Conservation (phyloP, 2,888 invertebrate genomes). For the Apocheima hispidaria region DNA sequence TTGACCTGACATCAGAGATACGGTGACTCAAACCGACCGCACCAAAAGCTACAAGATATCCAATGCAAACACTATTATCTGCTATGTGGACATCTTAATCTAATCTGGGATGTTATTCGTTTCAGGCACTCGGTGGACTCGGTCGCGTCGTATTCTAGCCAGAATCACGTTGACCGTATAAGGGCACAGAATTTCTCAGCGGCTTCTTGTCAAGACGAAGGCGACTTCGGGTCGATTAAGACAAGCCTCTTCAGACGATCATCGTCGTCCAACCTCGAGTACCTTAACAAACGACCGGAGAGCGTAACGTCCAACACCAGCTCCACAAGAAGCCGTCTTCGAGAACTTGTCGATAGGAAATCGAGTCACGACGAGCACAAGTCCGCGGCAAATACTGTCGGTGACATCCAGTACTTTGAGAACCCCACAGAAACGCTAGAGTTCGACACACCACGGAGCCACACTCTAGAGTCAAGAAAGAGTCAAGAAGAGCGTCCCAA, state of each 20-base stretch:
- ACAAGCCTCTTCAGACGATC: constrained; percentile 81
- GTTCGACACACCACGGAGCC: constrained; percentile 73
- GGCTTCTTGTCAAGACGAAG: constrained; percentile 85
- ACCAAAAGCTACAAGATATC: constrained; percentile 63
- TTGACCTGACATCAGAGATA: constrained; percentile 59
- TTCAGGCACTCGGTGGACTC: constrained; percentile 86
- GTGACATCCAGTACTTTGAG: constrained; percentile 83
- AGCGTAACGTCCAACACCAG: constrained; percentile 81
- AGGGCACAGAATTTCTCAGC: constrained; percentile 84
- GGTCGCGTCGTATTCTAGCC: constrained; percentile 87
- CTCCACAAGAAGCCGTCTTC: constrained; percentile 84
- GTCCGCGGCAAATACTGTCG: constrained; percentile 78
- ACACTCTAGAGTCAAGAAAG: constrained; percentile 76
- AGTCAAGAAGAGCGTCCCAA: constrained; percentile 79
- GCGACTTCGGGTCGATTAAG: constrained; percentile 82
- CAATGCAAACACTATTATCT: constrained; percentile 72
- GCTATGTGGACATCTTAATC: constrained; percentile 63
- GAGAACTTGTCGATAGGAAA: constrained; percentile 84
- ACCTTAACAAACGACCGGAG: constrained; percentile 76
- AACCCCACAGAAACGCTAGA: constrained; percentile 83
- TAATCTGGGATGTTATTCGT: constrained; percentile 73
- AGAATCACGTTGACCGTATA: constrained; percentile 86
- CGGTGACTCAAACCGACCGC: constrained; percentile 62
- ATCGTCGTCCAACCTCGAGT: constrained; percentile 78
- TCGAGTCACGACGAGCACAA: constrained; percentile 83